These are phyloP conservation scores for Gonatopus flavifemur DNA, from an alignment of 1,140 invertebrate species.

Conservation along the genomic window DNA sequence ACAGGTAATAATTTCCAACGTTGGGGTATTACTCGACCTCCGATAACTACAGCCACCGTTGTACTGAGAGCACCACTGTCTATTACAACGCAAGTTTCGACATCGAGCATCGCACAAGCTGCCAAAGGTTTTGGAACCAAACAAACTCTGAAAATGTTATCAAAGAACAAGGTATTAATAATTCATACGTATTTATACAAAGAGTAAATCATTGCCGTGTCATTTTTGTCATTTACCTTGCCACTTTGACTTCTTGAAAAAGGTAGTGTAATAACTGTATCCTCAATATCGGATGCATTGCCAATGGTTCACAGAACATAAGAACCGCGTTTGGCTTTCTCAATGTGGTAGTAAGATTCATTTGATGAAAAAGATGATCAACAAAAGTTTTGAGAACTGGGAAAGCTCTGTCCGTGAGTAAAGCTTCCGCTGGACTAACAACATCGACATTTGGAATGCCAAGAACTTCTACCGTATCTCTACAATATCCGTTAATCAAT, in stretches of 20 bases:
- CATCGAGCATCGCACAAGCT: constrained; percentile 53
- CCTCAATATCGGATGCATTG: constrained; percentile 50
- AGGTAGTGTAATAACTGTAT: constrained; percentile 56
- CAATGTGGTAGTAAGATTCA: constrained; percentile 49
- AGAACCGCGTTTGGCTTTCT: constrained; percentile 55
- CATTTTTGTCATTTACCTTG: constrained; percentile 44
- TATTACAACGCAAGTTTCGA: constrained; percentile 58
- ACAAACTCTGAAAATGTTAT: constrained; percentile 47
- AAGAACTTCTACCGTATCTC: constrained; percentile 50
- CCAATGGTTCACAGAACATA: constrained; percentile 57
- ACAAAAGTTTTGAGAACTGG: constrained; percentile 53
- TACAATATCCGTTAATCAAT: constrained; percentile 54
- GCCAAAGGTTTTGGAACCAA: constrained; percentile 57
- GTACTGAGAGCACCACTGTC: constrained; percentile 59
- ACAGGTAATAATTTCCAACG: constrained; percentile 53
- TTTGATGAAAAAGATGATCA: constrained; percentile 55
- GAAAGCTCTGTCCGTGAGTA: constrained; percentile 51
- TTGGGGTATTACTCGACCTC: constrained; percentile 52
- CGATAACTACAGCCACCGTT: constrained; percentile 58
- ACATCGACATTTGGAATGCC: constrained; percentile 57
- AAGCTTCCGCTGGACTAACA: constrained; percentile 55
- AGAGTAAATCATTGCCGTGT: too few relatives aligned
- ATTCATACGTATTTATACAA: too few relatives aligned
- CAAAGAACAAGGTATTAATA: too few relatives aligned
- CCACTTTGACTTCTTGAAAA: constrained; percentile 58